phyloP scores from a whole-genome alignment of 2,113 vertebrate species.

The Ciconia maguari region DNA sequence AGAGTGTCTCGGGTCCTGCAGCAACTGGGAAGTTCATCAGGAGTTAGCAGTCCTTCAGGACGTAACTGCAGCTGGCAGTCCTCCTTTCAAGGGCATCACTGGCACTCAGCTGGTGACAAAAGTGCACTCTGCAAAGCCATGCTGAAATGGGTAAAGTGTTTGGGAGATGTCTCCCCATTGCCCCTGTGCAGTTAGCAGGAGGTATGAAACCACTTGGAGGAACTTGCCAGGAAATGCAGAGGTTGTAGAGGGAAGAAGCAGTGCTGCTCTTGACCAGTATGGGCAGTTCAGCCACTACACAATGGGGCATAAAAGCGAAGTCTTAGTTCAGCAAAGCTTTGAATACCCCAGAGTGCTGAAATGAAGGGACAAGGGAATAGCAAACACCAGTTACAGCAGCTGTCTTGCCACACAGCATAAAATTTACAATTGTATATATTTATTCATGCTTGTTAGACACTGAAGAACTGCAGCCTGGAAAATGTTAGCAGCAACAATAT shows the following conservation, averaged over 20 bases:
- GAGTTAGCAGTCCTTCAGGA: not conserved
- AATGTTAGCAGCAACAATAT: not conserved
- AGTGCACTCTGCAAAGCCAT: not conserved
- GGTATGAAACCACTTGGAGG: not conserved
- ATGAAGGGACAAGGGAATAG: not conserved
- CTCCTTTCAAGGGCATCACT: not conserved
- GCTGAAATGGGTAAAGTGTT: not conserved
- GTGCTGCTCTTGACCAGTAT: accelerated
- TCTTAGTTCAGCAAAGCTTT: not conserved
- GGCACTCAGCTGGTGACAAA: not conserved
- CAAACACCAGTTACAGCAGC: not conserved
- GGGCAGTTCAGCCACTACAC: not conserved
- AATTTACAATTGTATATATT: not conserved
- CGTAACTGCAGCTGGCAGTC: not conserved
- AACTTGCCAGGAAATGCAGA: not conserved
- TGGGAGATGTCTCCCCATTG: not conserved
- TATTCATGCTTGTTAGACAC: not conserved
- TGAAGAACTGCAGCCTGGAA: not conserved
- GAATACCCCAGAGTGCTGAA: not conserved
- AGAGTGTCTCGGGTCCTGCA: not conserved
- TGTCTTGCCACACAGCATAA: not conserved
- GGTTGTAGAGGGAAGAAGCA: not conserved
- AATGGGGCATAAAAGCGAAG: not conserved
- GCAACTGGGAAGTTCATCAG: not conserved
- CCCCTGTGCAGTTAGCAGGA: not conserved